Evolutionary conservation across 1,140 invertebrate genomes (phyloP).

Genomic region (Latrodectus geometricus): DNA sequence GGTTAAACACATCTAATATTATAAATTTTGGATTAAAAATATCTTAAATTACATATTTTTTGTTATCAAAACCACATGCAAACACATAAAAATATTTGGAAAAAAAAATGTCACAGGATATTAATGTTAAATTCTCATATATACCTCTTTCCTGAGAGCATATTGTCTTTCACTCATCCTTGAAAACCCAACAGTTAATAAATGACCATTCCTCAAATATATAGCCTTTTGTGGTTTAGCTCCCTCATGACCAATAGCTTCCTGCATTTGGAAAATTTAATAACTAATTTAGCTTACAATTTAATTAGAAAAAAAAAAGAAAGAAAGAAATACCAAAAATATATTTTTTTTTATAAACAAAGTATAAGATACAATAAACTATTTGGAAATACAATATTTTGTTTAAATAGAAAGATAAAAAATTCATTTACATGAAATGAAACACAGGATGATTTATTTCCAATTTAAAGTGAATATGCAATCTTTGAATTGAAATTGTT

Average conservation of each 20-base stretch:
- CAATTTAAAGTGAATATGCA: too few species aligned
- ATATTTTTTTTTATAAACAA: background rate
- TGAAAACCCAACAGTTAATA: conserved; percentile 98
- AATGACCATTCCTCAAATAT: conserved; percentile 84
- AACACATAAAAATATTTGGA: too few species aligned
- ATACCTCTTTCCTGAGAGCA: conserved; percentile 81
- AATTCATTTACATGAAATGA: too few species aligned
- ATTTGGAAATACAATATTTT: background rate
- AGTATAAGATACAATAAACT: background rate
- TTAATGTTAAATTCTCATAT: background rate
- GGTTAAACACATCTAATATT: too few species aligned
- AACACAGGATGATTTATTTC: too few species aligned
- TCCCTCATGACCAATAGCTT: conserved; percentile 93
- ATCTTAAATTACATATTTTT: too few species aligned
- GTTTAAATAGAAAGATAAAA: too few species aligned
- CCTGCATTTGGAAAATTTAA: conserved; percentile 69
- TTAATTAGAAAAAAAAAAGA: background rate
- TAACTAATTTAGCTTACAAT: background rate
- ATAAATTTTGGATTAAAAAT: too few species aligned
- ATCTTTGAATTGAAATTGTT: too few species aligned
- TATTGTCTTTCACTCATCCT: conserved; percentile 96
- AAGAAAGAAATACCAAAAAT: background rate
- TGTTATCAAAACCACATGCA: too few species aligned
- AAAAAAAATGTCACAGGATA: too few species aligned
- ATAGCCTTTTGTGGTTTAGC: conserved; percentile 95